Conservation (phyloP, 2,888 invertebrate genomes). For the Plebejus melissa region DNA sequence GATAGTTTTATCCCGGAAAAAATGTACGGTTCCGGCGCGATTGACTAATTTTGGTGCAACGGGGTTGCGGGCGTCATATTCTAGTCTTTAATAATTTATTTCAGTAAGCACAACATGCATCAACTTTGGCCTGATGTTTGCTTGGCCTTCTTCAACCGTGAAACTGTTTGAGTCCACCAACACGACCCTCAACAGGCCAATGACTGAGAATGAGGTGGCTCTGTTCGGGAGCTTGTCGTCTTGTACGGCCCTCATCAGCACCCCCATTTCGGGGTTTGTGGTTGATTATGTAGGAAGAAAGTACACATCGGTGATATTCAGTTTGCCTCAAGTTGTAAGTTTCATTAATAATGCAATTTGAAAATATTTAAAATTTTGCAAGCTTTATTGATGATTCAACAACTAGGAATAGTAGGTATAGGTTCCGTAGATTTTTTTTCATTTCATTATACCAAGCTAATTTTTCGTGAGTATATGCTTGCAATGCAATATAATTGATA, state of each 20-base stretch:
- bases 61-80: no score
- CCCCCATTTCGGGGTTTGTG: slow-evolving; percentile 38
- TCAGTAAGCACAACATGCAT: slow-evolving; percentile 40
- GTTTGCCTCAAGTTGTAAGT: slow-evolving; percentile 38
- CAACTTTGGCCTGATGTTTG: slow-evolving; percentile 38
- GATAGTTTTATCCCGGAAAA: no score
- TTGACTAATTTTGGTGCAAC: no score
- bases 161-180: slow-evolving; percentile 39
- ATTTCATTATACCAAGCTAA: no score
- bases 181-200: slow-evolving; percentile 41
- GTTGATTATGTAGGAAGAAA: slow-evolving; percentile 42
- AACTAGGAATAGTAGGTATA: no score
- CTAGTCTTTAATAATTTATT: slow-evolving; percentile 20
- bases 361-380: not conserved
- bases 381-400: not conserved
- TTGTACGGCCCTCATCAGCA: slow-evolving; percentile 39
- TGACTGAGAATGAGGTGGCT: slow-evolving; percentile 40
- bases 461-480: no score
- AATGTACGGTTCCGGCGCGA: no score
- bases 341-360: not conserved
- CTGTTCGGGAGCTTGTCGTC: slow-evolving; percentile 41
- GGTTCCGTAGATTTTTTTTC: no score
- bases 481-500: no score
- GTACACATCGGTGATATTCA: slow-evolving; percentile 37
- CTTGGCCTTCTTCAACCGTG: slow-evolving; percentile 43